Evolutionary conservation across 2,113 vertebrate genomes (phyloP), one percentile per base, ranked within the genome.

Genomic region (Siniperca chuatsi): DNA sequence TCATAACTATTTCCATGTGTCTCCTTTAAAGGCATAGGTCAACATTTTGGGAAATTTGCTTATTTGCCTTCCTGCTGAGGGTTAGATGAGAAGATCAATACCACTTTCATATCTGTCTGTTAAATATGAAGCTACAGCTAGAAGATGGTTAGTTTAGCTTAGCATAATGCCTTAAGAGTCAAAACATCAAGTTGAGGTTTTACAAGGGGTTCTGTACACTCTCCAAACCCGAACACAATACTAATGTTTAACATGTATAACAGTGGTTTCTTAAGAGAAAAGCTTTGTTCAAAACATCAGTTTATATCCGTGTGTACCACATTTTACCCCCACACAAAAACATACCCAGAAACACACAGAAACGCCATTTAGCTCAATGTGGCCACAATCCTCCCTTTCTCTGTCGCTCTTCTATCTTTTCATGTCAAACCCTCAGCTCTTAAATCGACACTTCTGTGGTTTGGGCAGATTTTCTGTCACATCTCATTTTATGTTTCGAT

Each of bases 381-480:
- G 8, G 37, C 54, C 33, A 68, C 58, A 50, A 6, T 73, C 4
- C 40, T 79, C 37, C 46, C 57, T 50, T 75, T 66, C 25, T 77
- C 57, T 65, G 42, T 76, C 60, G 37, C 67, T 68, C 72, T 55
- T 68, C 77, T 33, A 54, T 89, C 77, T 73, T 87, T 78, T 65
- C 23, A 64, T 67, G 50, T 48, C 84, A 82, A 70, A 81, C 44
- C 21, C 8, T 21, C 0, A 11, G 16, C 73, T 84, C 33, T 81
- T 55, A 75, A 64, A 72, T 23, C 6, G 4, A 82, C 83, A 69
- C 58, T 62, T 74, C 52, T 74, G 71, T 70, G 20, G 42, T 83
- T 88, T 73, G 35, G 15, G 42, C 71, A 35, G 50, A 73, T 48
- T 73, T 75, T 83, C 79, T 83, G 78, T 87, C 84, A 87, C 72